Evolutionary conservation across 2,888 invertebrate genomes (phyloP).

Genomic region (Diarsia brunnea): DNA sequence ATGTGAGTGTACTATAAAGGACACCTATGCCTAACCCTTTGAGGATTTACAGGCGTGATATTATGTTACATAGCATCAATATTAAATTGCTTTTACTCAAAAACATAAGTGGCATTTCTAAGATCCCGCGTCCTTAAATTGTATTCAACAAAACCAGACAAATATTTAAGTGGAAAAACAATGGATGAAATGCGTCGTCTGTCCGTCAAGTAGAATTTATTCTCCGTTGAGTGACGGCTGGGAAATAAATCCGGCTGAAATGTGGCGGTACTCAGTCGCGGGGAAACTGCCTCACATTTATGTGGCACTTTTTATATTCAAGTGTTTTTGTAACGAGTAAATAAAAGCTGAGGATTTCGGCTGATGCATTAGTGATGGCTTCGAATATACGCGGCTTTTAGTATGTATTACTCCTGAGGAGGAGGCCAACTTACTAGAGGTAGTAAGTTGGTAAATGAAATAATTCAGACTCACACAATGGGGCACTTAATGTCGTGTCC

Average conservation of each 20-base stretch:
- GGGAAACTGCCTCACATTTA: slow-evolving; percentile 37
- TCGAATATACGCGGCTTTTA: slow-evolving; percentile 1
- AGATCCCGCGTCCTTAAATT: slow-evolving; percentile 9
- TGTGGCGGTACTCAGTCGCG: slow-evolving; percentile 32
- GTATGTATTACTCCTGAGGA: not conserved
- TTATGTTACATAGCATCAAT: not conserved
- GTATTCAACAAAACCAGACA: slow-evolving; percentile 25
- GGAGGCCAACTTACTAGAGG: too few species aligned
- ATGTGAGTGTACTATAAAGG: too few species aligned
- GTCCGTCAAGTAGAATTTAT: slow-evolving; percentile 64
- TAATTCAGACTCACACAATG: too few species aligned
- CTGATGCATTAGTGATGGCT: slow-evolving; percentile 22
- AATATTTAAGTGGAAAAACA: slow-evolving; percentile 57
- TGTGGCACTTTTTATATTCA: slow-evolving; percentile 52
- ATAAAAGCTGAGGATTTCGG: slow-evolving; percentile 28
- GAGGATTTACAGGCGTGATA: too few species aligned
- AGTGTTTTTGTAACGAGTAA: slow-evolving; percentile 46
- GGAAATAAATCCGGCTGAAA: slow-evolving; percentile 60
- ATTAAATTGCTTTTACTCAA: not conserved
- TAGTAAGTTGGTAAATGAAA: not conserved
- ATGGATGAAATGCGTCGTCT: slow-evolving; percentile 55
- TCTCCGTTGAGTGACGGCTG: slow-evolving; percentile 59
- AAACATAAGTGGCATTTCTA: not conserved
- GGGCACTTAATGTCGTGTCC: too few species aligned
- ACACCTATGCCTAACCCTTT: too few species aligned